A percentile compares a stretch with the other conserved stretches of the same genome.
These are phyloP conservation scores for Neosalanx taihuensis DNA, from an alignment of 2,797 vertebrate species.

Conservation along the genomic window DNA sequence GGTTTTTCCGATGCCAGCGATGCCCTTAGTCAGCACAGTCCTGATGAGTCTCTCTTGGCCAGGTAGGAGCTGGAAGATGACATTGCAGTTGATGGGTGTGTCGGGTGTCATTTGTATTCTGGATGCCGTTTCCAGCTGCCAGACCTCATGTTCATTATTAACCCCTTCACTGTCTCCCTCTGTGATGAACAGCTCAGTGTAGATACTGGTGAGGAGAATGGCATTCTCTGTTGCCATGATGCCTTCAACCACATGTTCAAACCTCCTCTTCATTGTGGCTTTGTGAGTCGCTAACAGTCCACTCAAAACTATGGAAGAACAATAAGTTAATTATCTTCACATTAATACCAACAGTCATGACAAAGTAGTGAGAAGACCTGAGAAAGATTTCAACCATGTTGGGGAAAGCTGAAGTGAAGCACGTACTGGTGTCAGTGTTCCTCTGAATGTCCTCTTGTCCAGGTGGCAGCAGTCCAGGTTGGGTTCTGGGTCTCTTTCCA, in stretches of 20 bases:
- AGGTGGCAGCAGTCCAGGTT: background rate
- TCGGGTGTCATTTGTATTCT: background rate
- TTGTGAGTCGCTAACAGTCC: background rate
- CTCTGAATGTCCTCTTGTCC: too few relatives aligned
- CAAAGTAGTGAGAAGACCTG: too few relatives aligned
- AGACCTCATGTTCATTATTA: constrained; percentile 15
- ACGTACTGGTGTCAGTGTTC: too few relatives aligned
- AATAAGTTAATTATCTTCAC: too few relatives aligned
- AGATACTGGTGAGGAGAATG: background rate
- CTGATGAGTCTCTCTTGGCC: constrained; percentile 1
- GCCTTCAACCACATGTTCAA: constrained; percentile 6
- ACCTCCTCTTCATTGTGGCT: background rate
- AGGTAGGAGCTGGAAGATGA: constrained; percentile 9
- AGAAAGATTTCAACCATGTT: too few relatives aligned
- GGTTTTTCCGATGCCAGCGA: constrained; percentile 14
- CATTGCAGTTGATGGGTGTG: background rate
- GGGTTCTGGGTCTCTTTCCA: constrained; percentile 6
- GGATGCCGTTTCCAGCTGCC: constrained; percentile 3
- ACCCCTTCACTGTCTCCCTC: constrained; percentile 13
- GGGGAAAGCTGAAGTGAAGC: too few relatives aligned
- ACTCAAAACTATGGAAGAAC: background rate
- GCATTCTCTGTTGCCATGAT: too few relatives aligned
- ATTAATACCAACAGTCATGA: too few relatives aligned
- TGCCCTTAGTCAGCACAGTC: constrained; percentile 8
- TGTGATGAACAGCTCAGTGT: constrained; percentile 17